phyloP scores from a whole-genome alignment of 2,888 invertebrate species.

The Parnassius smintheus region DNA sequence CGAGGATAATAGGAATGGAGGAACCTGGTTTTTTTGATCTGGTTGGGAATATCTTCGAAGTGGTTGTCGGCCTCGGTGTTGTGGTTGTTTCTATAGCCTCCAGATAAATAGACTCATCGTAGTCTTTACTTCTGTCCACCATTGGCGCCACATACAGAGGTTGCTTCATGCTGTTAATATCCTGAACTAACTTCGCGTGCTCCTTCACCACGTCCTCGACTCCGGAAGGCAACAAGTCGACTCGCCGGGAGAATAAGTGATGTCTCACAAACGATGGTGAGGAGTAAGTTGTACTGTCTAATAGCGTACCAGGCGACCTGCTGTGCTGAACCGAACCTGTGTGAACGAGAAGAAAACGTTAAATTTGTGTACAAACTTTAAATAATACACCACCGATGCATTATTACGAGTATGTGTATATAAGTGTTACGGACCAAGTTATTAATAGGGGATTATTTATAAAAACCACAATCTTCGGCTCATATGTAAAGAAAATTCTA shows the following conservation, averaged over 20 bases:
- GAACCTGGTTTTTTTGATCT: constrained; percentile 41
- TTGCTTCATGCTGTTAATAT: constrained; percentile 68
- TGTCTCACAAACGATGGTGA: constrained; percentile 20
- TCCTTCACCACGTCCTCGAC: constrained; percentile 60
- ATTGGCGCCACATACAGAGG: constrained; percentile 46
- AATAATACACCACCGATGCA: no score
- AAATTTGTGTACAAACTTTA: no score
- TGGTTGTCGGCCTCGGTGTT: constrained; percentile 43
- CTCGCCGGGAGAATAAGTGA: constrained; percentile 35
- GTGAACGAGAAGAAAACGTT: neutral
- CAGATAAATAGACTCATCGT: constrained; percentile 68
- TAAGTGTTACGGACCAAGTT: no score
- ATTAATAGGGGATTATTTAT: no score
- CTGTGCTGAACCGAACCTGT: constrained; percentile 41
- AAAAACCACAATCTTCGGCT: no score
- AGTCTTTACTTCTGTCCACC: constrained; percentile 57
- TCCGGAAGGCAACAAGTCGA: constrained; percentile 44
- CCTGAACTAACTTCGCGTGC: constrained; percentile 72
- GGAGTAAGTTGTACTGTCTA: constrained; percentile 39
- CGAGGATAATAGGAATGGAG: constrained; percentile 55
- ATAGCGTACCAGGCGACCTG: constrained; percentile 28
- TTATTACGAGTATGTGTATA: no score
- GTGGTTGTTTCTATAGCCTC: constrained; percentile 66
- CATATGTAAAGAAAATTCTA: no score
- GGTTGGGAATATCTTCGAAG: constrained; percentile 29